Base-by-base conservation (phyloP, 2,113 vertebrate genomes). In the Odocoileus virginianus region DNA sequence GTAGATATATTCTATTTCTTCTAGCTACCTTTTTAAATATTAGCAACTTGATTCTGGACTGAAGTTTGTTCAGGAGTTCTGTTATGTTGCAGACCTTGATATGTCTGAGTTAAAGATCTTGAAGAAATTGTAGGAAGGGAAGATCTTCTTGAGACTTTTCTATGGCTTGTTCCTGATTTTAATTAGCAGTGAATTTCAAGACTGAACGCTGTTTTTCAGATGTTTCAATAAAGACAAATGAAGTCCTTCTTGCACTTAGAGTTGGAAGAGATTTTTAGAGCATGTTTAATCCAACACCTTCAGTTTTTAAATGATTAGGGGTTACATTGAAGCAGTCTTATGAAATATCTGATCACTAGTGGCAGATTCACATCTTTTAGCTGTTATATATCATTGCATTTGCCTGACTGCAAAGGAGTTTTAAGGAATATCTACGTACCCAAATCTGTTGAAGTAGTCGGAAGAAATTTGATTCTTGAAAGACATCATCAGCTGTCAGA, bases 111-210 rank as follows among this genome's bases (percentile, higher is more conserved):
- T 79, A 61, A 95, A 95, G 9, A 47, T 92, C 23, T 87, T 92
- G 47, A 89, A 76, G 28, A 92, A 52, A 93, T 78, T 85, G 7
- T 12, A 64, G 43, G 21, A 87, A 79, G 6, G 17, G 11, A 93
- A 71, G n/a, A 83, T 43, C 10, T 61, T 7, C 28, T 89, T 61
- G 52, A 93, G n/a, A 96, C 23, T 95, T 30, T 33, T 64, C 9
- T 52, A 4, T 36, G 30, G 3, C 61, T 74, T 54, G 1, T 90
- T 94, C 83, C 25, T 57, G 7, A n/a, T 90, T 96, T 90, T 90
- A 90, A 83, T 57, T 91, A 86, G 60, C 67, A 95, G 86, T 94
- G 40, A 28, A 7, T 96, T 91, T 96, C n/a, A 19, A n/a, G 25
- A 57, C 17, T 78, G 57, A 67, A 71, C 1, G 7, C 55, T 96